Evolutionary conservation across 2,888 invertebrate genomes (phyloP).

Genomic region (Drosophila differens): DNA sequence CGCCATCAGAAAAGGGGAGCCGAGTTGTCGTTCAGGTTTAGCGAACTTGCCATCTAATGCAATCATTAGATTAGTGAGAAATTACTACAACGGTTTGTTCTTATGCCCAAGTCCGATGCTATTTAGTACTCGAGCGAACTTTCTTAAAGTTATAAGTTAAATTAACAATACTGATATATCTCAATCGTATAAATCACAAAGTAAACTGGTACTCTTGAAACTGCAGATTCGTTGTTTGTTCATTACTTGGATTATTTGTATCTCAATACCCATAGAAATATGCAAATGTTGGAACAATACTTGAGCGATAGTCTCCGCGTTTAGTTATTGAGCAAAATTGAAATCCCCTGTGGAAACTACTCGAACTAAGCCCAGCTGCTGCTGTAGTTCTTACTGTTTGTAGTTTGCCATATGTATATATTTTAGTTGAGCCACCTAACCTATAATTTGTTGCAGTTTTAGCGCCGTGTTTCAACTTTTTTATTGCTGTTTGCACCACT

Average conservation of each 20-base stretch:
- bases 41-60: conserved; percentile 34
- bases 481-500: conserved; percentile 52
- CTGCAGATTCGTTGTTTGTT: background rate
- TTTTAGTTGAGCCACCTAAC: conserved; percentile 66
- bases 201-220: background rate
- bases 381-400: conserved; percentile 3
- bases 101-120: conserved; percentile 6
- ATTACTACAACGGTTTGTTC: conserved; percentile 32
- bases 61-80: conserved; percentile 51
- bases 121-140: conserved; percentile 17
- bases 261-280: background rate
- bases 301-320: background rate
- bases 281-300: background rate
- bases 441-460: conserved; percentile 78
- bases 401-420: conserved; percentile 26
- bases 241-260: background rate
- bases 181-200: background rate
- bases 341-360: background rate
- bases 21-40: conserved; percentile 14
- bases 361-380: conserved; percentile 14
- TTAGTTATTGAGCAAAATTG: conserved; percentile 3
- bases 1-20: conserved; percentile 9
- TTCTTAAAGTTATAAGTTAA: conserved; percentile 13
- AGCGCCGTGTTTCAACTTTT: conserved; percentile 62
- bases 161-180: background rate